Conservation (phyloP, 2,113 vertebrate genomes). For the Ammodytes marinus region DNA sequence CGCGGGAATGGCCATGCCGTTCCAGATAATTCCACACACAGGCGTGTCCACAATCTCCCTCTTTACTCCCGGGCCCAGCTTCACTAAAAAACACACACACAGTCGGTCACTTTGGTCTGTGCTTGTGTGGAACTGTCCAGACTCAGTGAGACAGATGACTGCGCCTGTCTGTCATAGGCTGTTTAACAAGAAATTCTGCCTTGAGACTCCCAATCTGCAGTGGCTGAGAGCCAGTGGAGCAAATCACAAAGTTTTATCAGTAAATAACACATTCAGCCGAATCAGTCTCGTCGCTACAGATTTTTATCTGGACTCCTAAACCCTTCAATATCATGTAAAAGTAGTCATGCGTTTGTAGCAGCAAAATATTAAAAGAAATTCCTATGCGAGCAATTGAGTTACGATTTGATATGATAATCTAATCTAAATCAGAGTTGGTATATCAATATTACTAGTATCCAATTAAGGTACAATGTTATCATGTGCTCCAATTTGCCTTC, state of each 20-base stretch:
- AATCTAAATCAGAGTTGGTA: constrained; percentile 57
- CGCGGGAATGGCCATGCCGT: constrained; percentile 61
- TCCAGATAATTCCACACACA: constrained; percentile 73
- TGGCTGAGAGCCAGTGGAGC: constrained; percentile 34
- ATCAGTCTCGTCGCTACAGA: constrained; percentile 38
- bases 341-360: background rate
- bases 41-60: constrained; percentile 39
- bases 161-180: constrained; percentile 51
- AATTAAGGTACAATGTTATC: constrained; percentile 50
- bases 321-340: constrained; percentile 2
- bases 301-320: constrained; percentile 1
- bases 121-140: constrained; percentile 46
- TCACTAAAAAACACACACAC: constrained; percentile 19
- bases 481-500: constrained; percentile 51
- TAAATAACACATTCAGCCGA: constrained; percentile 30
- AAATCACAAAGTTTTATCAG: constrained; percentile 46
- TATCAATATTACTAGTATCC: constrained; percentile 42
- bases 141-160: constrained; percentile 36
- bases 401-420: constrained; percentile 54
- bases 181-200: constrained; percentile 45
- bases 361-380: constrained; percentile 38
- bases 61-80: constrained; percentile 24
- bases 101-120: constrained; percentile 35
- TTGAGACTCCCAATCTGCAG: constrained; percentile 26
- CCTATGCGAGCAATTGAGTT: constrained; percentile 55